These are phyloP conservation scores for Diorhabda sublineata DNA, from an alignment of 1,140 invertebrate species.

Conservation along the genomic window DNA sequence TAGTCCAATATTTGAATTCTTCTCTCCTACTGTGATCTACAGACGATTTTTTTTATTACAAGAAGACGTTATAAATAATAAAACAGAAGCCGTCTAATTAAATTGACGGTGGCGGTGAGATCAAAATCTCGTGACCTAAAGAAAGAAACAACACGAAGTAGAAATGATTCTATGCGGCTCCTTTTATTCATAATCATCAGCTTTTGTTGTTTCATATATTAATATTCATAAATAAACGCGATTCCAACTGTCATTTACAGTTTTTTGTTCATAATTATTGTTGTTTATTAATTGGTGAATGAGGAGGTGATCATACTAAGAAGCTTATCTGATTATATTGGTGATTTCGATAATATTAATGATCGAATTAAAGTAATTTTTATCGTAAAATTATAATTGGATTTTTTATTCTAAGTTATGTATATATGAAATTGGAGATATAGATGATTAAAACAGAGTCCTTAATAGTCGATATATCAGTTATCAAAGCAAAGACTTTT, in stretches of 20 bases:
- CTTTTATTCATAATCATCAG: constrained; percentile 11
- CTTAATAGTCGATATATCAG: no score
- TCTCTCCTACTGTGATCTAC: constrained; percentile 7
- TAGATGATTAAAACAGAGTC: no score
- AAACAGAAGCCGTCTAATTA: constrained; percentile 22
- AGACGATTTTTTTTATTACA: constrained; percentile 17
- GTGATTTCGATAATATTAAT: not conserved
- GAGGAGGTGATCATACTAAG: constrained; percentile 1
- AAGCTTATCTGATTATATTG: not conserved
- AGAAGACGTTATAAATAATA: constrained; percentile 21
- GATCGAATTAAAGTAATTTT: not conserved
- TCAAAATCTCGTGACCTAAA: constrained; percentile 18
- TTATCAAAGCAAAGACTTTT: no score
- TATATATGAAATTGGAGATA: no score
- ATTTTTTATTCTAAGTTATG: no score
- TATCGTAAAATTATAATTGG: no score
- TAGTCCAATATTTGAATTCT: no score
- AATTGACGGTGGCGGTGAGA: constrained; percentile 20
- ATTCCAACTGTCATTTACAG: not conserved
- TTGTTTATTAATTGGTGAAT: constrained; percentile 20
- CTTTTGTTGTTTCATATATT: constrained; percentile 16
- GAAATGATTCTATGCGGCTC: not conserved
- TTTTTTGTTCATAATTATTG: constrained; percentile 15
- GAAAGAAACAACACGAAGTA: constrained; percentile 10
- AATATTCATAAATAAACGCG: constrained; percentile 17